phyloP scores from a whole-genome alignment of 1,140 invertebrate genomes.

The Drosophila willistoni region DNA sequence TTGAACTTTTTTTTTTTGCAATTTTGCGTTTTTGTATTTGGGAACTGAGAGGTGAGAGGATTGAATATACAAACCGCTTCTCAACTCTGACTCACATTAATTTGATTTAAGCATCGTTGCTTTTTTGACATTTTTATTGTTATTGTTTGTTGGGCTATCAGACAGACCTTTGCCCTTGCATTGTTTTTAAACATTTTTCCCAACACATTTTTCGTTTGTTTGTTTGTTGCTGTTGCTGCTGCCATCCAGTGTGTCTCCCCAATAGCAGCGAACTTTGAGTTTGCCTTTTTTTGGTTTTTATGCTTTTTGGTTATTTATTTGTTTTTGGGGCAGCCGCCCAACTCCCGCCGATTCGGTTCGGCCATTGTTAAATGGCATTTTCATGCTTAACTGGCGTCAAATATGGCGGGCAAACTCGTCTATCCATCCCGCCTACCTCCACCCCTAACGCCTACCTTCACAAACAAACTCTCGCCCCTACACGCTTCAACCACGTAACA shows the following conservation, averaged over 20 bases:
- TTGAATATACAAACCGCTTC: slow-evolving; percentile 9
- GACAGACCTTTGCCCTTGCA: slow-evolving; percentile 43
- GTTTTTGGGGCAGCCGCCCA: slow-evolving; percentile 21
- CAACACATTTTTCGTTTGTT: slow-evolving; percentile 59
- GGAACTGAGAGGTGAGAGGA: slow-evolving; percentile 12
- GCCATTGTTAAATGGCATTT: slow-evolving; percentile 79
- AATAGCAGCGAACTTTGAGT: slow-evolving; percentile 13
- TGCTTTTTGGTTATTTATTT: slow-evolving; percentile 72
- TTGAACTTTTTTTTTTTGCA: too few species aligned
- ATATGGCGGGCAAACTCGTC: slow-evolving; percentile 57
- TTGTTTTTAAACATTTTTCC: slow-evolving; percentile 69
- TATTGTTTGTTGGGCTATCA: slow-evolving; percentile 65
- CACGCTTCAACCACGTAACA: background rate
- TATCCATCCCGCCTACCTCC: background rate
- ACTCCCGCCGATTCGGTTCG: slow-evolving; percentile 2
- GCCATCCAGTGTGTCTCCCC: background rate
- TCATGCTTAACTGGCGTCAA: slow-evolving; percentile 80
- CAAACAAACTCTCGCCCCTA: background rate
- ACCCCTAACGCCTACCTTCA: background rate
- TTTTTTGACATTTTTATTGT: slow-evolving; percentile 67
- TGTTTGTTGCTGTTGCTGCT: slow-evolving; percentile 28
- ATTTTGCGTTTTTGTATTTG: background rate
- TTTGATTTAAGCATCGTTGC: slow-evolving; percentile 61
- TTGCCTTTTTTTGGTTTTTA: slow-evolving; percentile 22
- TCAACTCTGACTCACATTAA: slow-evolving; percentile 46